Conservation (phyloP, 2,797 vertebrate genomes). For the Adelosebastes latens region DNA sequence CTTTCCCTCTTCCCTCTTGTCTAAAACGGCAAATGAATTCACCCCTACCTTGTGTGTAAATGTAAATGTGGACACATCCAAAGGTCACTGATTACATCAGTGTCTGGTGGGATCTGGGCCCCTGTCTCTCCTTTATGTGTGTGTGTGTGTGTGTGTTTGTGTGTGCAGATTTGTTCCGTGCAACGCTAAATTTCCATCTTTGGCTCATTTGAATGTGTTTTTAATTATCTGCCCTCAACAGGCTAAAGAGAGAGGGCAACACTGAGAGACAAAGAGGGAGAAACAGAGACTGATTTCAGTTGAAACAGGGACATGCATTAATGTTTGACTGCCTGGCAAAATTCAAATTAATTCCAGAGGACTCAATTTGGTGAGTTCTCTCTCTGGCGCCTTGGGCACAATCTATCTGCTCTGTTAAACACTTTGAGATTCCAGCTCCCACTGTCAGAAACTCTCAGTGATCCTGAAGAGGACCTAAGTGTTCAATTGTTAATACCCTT, state of each 20-base stretch:
- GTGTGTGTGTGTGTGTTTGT: conserved; percentile 1
- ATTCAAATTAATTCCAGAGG: conserved; percentile 54
- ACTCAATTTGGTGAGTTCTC: conserved; percentile 34
- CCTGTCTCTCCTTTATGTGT: conserved; percentile 18
- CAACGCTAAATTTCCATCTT: conserved; percentile 40
- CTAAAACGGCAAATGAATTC: conserved; percentile 47
- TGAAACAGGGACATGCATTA: conserved; percentile 17
- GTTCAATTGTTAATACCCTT: not conserved
- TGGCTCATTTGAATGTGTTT: conserved; percentile 64
- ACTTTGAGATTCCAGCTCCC: conserved; percentile 4
- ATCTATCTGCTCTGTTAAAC: not conserved
- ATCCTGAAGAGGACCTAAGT: not conserved
- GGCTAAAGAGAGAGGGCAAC: conserved; percentile 1
- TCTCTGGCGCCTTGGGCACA: conserved; percentile 1
- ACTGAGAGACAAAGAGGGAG: not conserved
- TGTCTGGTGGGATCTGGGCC: conserved; percentile 52
- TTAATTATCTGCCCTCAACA: conserved; percentile 62
- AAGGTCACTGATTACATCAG: conserved; percentile 72
- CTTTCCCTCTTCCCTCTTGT: not conserved
- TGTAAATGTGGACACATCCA: conserved; percentile 69
- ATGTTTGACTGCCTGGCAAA: conserved; percentile 24
- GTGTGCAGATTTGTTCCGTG: conserved; percentile 6
- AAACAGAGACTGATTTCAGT: not conserved
- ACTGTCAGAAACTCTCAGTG: conserved; percentile 6
- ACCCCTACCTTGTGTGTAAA: conserved; percentile 33